Evolutionary conservation across 1,140 invertebrate genomes (phyloP).

Genomic region (Thaumatotibia leucotreta): DNA sequence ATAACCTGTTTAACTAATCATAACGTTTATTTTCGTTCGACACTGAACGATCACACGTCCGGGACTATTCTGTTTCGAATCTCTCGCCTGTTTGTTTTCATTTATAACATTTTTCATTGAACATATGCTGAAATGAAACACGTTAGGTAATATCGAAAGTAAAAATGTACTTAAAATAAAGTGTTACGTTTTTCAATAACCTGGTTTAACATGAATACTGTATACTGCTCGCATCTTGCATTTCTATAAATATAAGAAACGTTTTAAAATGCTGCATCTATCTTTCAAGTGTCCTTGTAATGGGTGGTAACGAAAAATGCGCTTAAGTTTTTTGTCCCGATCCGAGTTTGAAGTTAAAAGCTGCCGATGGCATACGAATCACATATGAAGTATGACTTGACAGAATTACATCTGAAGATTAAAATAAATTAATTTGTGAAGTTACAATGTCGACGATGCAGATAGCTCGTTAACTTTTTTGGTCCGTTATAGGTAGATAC

Average conservation of each 20-base stretch:
- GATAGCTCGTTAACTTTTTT: constrained; percentile 56
- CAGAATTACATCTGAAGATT: constrained; percentile 54
- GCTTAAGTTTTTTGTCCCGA: constrained; percentile 44
- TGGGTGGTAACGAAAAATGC: constrained; percentile 58
- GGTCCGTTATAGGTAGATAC: constrained; percentile 15
- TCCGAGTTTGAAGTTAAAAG: constrained; percentile 44
- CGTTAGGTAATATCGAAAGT: constrained; percentile 25
- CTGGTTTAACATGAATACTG: neutral
- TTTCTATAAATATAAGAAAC: neutral
- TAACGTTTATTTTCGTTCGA: constrained; percentile 70
- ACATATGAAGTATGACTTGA: constrained; percentile 61
- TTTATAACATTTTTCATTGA: constrained; percentile 62
- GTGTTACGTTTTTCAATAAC: constrained; percentile 14
- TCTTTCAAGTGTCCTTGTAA: constrained; percentile 69
- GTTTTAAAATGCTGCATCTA: constrained; percentile 43
- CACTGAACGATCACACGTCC: constrained; percentile 66
- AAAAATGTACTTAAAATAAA: constrained; percentile 17
- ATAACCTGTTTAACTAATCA: constrained; percentile 71
- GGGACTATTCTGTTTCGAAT: constrained; percentile 71
- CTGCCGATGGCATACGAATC: constrained; percentile 47
- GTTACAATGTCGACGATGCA: constrained; percentile 47
- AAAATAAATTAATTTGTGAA: constrained; percentile 70
- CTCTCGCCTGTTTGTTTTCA: constrained; percentile 58
- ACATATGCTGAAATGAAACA: constrained; percentile 40
- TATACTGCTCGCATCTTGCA: constrained; percentile 14